phyloP scores from a whole-genome alignment of 2,888 invertebrate genomes.

The Idaea biselata region DNA sequence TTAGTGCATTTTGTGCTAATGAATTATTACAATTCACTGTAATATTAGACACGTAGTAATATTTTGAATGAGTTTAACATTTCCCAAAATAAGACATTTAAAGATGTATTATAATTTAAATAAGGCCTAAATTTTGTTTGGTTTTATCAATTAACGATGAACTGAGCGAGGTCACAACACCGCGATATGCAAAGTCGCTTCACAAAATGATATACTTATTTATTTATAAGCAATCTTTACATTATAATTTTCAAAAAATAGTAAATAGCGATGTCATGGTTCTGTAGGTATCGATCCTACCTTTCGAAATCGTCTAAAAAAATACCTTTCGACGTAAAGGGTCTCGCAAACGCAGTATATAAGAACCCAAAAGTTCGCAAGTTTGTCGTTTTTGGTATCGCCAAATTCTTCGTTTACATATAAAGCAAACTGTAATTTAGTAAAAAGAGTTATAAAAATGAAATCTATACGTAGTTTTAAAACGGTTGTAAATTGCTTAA shows the following conservation, averaged over 20 bases:
- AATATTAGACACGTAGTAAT: not conserved
- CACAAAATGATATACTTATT: too few relatives aligned
- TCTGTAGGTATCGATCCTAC: too few relatives aligned
- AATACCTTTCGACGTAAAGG: not conserved
- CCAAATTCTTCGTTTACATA: not conserved
- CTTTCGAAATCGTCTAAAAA: too few relatives aligned
- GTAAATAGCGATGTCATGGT: too few relatives aligned
- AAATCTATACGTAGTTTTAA: constrained; percentile 44
- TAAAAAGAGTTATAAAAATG: constrained; percentile 20
- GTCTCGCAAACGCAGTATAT: not conserved
- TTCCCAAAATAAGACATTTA: not conserved
- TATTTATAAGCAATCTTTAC: too few relatives aligned
- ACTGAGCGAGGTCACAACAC: not conserved
- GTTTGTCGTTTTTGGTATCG: not conserved
- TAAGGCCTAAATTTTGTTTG: constrained; percentile 8
- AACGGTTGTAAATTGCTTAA: constrained; percentile 53
- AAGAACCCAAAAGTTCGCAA: not conserved
- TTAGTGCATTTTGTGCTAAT: not conserved
- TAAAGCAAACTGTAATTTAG: constrained; percentile 2
- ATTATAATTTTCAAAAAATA: too few relatives aligned
- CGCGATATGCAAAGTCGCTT: too few relatives aligned
- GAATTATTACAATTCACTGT: not conserved
- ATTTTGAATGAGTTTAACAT: not conserved
- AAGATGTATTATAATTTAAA: not conserved
- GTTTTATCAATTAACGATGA: not conserved